Base-by-base conservation (phyloP, 2,797 vertebrate genomes). In the Heteromormyrus szaboi region DNA sequence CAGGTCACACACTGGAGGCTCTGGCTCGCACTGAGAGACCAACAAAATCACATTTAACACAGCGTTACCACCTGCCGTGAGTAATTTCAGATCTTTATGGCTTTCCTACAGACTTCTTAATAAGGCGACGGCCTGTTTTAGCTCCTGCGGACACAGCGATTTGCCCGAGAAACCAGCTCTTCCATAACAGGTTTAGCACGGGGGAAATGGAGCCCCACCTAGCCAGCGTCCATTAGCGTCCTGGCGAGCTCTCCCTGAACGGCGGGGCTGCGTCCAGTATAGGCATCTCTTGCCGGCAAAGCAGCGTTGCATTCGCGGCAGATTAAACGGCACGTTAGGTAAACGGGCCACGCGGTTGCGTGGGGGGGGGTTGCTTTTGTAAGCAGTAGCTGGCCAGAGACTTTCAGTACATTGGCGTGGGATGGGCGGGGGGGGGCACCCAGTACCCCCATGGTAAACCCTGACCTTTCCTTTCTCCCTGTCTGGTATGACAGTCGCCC, bases 401-500 rank as follows among this genome's bases (percentile, higher is more conserved):
- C 68, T 33, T 41, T 37, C 22, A 29, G 29, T 33, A 8, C 51
- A 22, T 1, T 54, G 50, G 51, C 5, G n/a, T 50, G 81, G 46
- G 81, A 46, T 19, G 19, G 44, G 1, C 8, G 37, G 41, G n/a
- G n/a, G 29, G n/a, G 48, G 48, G 44, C 8, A 29, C 33, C 33
- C 0, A 0, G 14, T 41, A 37, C 68, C 33, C 12, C 4, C 2
- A 2, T 29, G 4, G 29, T 37, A 83, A 5, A 33, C 41, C 22
- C 17, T 85, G 88, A 85, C 53, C 51, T 59, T 84, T 59, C 79
- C 51, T 84, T 14, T 84, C 76, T 81, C 37, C 76, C 11, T 83
- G 41, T 44, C 41, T 48, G 11, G 41, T 83, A 19, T 44, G 48
- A 50, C 19, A 83, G 41, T 25, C 4, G 19, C 79, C 44, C 9